Base-by-base conservation (phyloP, 1,140 invertebrate genomes). In the Phymastichus coffea region DNA sequence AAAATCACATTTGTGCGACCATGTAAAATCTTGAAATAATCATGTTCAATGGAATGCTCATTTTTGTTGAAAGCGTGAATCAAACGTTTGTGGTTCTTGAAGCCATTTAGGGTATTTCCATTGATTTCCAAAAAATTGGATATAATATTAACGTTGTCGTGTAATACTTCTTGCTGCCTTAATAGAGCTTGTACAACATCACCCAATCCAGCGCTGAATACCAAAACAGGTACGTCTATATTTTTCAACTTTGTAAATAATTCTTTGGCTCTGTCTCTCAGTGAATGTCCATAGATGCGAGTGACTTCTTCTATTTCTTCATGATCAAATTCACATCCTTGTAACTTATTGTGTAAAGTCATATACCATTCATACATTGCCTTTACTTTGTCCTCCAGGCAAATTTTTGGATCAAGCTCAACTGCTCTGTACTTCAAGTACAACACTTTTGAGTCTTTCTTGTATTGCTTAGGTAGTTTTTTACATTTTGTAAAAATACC, bases 121-220 rank as follows among this genome's bases (percentile, higher is more conserved):
- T 92, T 84, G 66, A 89, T 90, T 10, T 88, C 83, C 52, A 97
- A 84, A 77, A 94, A 97, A 78, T 98, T 98, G 4, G 94, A 95
- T 12, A 98, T 82, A 73, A 93, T 87, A 79, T 93, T 92, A 30
- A 95, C 88, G 80, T 97, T 92, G 2, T 86, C 77, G 14, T 84
- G 81, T 19, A 88, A 75, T 1, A 90, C 80, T 61, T 87, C 79
- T 54, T 90, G 84, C 54, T 89, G 84, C 20, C 83, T 81, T 9
- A 99, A 78, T 9, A 94, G 83, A 41, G 89, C 85, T 19, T 88
- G 81, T 1, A 97, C 88, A 6, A 91, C 83, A 70, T 96, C 89
- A 0, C 95, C 96, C 22, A 98, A 82, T 0, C 96, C 96, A 30
- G 95, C 96, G 25, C 94, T 97, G 76, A 98, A 96, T 23, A 98